Evolutionary conservation across 2,888 invertebrate genomes (phyloP).

Genomic region (Pollenia amentaria): DNA sequence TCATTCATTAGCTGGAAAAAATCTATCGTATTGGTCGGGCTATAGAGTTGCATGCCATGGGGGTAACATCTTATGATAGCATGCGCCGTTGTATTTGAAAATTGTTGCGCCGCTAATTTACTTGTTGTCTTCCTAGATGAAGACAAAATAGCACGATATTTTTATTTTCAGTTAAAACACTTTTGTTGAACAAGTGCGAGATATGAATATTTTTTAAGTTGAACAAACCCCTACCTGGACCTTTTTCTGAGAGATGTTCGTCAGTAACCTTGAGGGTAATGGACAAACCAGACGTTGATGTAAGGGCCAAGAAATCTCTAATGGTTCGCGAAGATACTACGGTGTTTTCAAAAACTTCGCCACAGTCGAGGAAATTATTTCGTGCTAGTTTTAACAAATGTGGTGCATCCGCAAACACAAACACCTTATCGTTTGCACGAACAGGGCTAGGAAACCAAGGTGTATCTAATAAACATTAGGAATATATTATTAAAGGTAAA

Average conservation of each 20-base stretch:
- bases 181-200: no score
- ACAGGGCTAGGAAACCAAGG: constrained; percentile 51
- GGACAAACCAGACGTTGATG: not conserved
- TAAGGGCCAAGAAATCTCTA: constrained; percentile 24
- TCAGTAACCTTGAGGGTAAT: no score
- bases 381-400: constrained; percentile 35
- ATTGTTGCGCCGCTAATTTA: constrained; percentile 50
- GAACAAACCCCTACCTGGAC: not conserved
- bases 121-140: constrained; percentile 52
- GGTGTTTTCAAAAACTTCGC: constrained; percentile 59
- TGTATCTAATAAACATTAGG: constrained; percentile 17
- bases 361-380: constrained; percentile 51
- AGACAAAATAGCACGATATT: no score
- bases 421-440: constrained; percentile 29
- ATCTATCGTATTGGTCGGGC: constrained; percentile 66
- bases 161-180: no score
- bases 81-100: constrained; percentile 56
- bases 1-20: constrained; percentile 72
- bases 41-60: constrained; percentile 40
- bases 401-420: constrained; percentile 20
- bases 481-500: not conserved
- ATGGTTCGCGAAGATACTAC: constrained; percentile 17
- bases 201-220: no score
- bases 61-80: constrained; percentile 42
- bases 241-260: no score